Evolutionary conservation across 2,888 invertebrate genomes (phyloP).

Genomic region (Platycnemis pennipes): DNA sequence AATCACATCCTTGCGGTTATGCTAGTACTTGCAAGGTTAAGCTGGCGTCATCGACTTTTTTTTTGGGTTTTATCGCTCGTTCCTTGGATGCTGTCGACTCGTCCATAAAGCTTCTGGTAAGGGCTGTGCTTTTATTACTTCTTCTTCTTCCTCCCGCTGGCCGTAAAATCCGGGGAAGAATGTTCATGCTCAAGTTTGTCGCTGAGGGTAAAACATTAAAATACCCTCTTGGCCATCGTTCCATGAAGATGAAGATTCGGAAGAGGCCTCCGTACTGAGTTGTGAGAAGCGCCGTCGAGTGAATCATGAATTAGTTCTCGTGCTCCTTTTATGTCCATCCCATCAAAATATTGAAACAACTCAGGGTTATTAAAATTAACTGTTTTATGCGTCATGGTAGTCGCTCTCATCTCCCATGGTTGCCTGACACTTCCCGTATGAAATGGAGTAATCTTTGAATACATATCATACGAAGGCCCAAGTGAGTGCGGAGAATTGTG

Average conservation of each 20-base stretch:
- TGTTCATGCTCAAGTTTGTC: constrained; percentile 7
- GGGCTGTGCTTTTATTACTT: constrained; percentile 13
- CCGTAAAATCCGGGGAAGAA: neutral
- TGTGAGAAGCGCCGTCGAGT: neutral
- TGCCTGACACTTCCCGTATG: too few relatives aligned
- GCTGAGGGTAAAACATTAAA: neutral
- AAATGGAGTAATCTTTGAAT: too few relatives aligned
- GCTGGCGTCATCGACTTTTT: constrained; percentile 18
- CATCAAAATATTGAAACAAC: neutral
- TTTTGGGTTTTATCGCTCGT: neutral
- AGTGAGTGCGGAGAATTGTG: too few relatives aligned
- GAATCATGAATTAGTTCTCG: neutral
- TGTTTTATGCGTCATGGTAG: too few relatives aligned
- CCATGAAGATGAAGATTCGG: neutral
- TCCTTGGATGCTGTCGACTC: neutral
- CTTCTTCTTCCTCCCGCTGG: constrained; percentile 14
- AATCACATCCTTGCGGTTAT: constrained; percentile 12
- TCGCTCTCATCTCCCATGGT: too few relatives aligned
- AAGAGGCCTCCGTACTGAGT: neutral
- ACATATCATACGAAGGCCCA: too few relatives aligned
- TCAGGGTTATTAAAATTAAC: neutral
- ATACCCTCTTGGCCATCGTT: neutral
- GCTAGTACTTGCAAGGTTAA: neutral
- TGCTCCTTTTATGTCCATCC: neutral
- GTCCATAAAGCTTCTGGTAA: neutral